Evolutionary conservation across 2,113 vertebrate species (phyloP).

Genomic region (Mus musculus): DNA sequence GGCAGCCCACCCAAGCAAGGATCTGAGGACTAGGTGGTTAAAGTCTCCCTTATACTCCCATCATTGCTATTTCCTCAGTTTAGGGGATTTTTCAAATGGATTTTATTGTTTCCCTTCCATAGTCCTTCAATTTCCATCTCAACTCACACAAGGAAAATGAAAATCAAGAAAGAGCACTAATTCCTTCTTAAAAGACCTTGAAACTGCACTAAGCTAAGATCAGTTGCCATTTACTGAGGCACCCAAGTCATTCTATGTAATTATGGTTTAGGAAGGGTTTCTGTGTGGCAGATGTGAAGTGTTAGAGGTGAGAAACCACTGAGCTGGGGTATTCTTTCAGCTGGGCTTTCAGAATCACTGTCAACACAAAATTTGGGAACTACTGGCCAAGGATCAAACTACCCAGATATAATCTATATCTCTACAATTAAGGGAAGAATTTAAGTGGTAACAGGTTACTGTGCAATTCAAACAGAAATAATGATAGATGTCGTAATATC

Average conservation of each 20-base stretch:
- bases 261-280: conserved; percentile 64
- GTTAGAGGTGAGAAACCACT: conserved; percentile 66
- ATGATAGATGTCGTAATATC: background rate
- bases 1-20: rapidly evolving
- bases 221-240: conserved; percentile 54
- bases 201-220: conserved; percentile 40
- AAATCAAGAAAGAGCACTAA: conserved; percentile 75
- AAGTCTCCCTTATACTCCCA: background rate
- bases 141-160: conserved; percentile 61
- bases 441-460: conserved; percentile 20
- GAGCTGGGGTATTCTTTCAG: conserved; percentile 77
- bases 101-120: conserved; percentile 45
- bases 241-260: conserved; percentile 65
- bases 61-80: conserved; percentile 40
- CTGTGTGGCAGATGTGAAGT: conserved; percentile 59
- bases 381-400: background rate
- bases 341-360: conserved; percentile 68
- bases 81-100: conserved; percentile 58
- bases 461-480: conserved; percentile 67
- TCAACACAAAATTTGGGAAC: conserved; percentile 55
- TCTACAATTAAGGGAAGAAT: conserved; percentile 58
- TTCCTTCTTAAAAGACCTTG: conserved; percentile 17
- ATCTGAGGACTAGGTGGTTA: background rate
- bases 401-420: conserved; percentile 39
- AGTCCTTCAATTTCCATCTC: background rate